A percentile compares a stretch with the other conserved stretches of the same genome.
phyloP scores from a whole-genome alignment of 2,797 vertebrate species.

The Valencia hispanica region DNA sequence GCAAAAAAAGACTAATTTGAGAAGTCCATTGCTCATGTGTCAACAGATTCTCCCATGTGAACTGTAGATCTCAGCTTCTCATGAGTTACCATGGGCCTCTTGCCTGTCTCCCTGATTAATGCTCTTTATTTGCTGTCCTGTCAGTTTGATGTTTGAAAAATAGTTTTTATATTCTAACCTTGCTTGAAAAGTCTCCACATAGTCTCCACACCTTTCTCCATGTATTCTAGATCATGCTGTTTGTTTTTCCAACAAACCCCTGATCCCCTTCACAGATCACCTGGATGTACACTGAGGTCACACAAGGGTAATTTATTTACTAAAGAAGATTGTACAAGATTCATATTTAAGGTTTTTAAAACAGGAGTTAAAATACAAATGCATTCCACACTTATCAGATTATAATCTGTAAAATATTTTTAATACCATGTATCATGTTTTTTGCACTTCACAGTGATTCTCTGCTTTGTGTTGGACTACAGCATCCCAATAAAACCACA shows the following conservation, averaged over 20 bases:
- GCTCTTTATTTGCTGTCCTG: neutral
- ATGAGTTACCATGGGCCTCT: neutral
- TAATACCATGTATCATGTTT: neutral
- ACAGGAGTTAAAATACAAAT: neutral
- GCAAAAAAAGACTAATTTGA: too few relatives aligned
- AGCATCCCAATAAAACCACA: neutral
- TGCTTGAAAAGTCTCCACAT: neutral
- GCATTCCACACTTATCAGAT: neutral
- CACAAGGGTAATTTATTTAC: too few relatives aligned
- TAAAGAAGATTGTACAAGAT: too few relatives aligned
- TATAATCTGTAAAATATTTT: neutral
- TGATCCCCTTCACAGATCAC: too few relatives aligned
- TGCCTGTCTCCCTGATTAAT: too few relatives aligned
- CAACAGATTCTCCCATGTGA: too few relatives aligned
- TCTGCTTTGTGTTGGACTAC: neutral
- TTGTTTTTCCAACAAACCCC: too few relatives aligned
- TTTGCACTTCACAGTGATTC: neutral
- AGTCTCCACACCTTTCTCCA: neutral
- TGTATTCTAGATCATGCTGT: too few relatives aligned
- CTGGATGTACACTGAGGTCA: too few relatives aligned
- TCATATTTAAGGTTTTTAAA: neutral
- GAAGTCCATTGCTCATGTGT: too few relatives aligned
- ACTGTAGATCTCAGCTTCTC: too few relatives aligned
- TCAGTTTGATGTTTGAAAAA: neutral
- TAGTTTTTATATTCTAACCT: neutral